Base-by-base conservation (phyloP, 2,888 invertebrate species). In the Polylopha cassiicola region DNA sequence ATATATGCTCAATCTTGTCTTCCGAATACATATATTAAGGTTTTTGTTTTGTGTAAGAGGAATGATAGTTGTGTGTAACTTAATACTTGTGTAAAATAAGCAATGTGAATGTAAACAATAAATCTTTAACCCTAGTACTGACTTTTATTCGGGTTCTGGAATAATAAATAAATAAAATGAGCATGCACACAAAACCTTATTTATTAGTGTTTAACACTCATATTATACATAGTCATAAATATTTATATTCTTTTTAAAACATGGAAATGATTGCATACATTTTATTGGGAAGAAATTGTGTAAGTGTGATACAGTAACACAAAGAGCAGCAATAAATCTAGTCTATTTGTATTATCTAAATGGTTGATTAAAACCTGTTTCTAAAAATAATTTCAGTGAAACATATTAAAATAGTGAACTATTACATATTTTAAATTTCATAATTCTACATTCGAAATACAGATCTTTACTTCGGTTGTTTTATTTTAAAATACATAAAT, bases 171-270 rank as follows among this genome's bases (percentile, higher is more conserved):
- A 39, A 43, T 60, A 57, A 61, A 59, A 57, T 15, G 47, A 55
- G 45, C 52, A 53, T 50, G 48, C 52, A 46, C 41, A 51, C 55
- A 55, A 50, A 53, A 53, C 18, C 37, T 53, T 53, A 48, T 54
- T 53, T 23, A 50, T 48, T 24, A 31, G 58, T 63, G 57, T 61
- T 56, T 43, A 44, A 62, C 63, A 62, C 58, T 50, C 44, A 42
- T 23, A 48, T 53, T 37, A 33, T 34, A 26, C 18, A 30, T 34
- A 30, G 29, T 34, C 34, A 37, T 37, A 37, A 39, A 34, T 37
- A 30, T 34, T 32, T 23, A 32, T 20, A 20, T 20, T n/a, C 1
- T 8, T 21, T n/a, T n/a, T n/a, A n/a, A n/a, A n/a, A n/a, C n/a
- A n/a, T n/a, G n/a, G n/a, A n/a, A n/a, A n/a, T n/a, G n/a, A n/a